Base-by-base conservation (phyloP, 2,113 vertebrate species). In the Vidua chalybeata region DNA sequence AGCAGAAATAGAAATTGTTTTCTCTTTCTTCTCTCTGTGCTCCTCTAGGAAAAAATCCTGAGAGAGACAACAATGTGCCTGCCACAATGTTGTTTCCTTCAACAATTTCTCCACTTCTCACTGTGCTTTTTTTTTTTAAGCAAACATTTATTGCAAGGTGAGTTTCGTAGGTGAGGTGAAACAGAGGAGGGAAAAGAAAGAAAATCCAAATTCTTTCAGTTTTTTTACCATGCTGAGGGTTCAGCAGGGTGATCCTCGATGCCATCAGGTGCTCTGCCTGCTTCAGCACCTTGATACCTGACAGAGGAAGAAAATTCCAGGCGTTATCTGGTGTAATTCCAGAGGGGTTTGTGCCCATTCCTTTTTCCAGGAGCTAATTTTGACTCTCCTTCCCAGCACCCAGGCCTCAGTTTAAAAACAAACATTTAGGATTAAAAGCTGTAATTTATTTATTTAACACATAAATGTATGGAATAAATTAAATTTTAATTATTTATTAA, bases 241-340 rank as follows among this genome's bases (percentile, higher is more conserved):
- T 90, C 54, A 97, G 87, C 43, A 97, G 93, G 20, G n/a, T 4
- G 24, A 82, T 71, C 56, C 93, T 91, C 56, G 79, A 41, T 19
- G 76, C 63, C 87, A 82, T 45, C 69, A 96, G 72, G 3, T 95
- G 78, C 51, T 95, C 97, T 26, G 76, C 84, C 73, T 97, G 93
- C 62, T 91, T 89, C 84, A 97, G 58, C 75, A 87, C 91, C 63
- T 69, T 58, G 81, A 64, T 45, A 63, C 26, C 97, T 97, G 66
- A 7, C 22, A 58, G 43, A 17, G 35, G 2, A 75, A 16, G 3
- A 35, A 2, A 20, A 24, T 19, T 19, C 0, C 49, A 55, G 31
- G 31, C 0, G 1, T 35, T 21, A 4, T 4, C 7, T 37, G 62
- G 39, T 13, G 3, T 1, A 5, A 54, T 35, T 41, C 54, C 52